Evolutionary conservation across 1,140 invertebrate species (phyloP), one percentile per base, ranked within the genome.

Genomic region (Gerris buenoi): DNA sequence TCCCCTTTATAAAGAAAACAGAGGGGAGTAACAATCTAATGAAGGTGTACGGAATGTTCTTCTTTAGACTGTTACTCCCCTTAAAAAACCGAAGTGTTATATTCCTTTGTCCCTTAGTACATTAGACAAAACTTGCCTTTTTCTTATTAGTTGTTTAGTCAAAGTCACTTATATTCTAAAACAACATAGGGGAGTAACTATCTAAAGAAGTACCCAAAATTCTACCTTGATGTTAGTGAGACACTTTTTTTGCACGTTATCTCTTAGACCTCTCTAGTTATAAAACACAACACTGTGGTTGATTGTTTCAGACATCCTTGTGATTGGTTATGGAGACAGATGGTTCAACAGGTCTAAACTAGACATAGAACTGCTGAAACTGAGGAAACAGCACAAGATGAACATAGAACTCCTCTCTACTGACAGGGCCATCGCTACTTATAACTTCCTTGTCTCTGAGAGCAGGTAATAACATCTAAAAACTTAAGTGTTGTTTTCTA

Each of bases 381-480:
- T 83, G 66, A 76, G 86, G 46, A 76, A 75, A 46, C 81, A 83
- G 25, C 73, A 82, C 27, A 80, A 80, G 69, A 84, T 91, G 22
- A 82, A 77, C 68, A 72, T 86, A 2, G 91, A 95, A 79, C 80
- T 93, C 68, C 72, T 91, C 23, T 80, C 86, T 2, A 88, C 88
- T 27, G 82, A 88, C 65, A 82, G 88, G 71, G 92, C 92, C 0
- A 85, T 86, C 71, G 75, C 88, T 5, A 89, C 88, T 1, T 95
- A 89, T 74, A 95, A 95, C 77, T 95, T 90, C 73, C 73, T 94
- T 2, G 88, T 46, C 33, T 46, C 33, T 18, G 33, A 46, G 33
- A 46, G 33, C 33, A 46, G 33, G 33, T 46, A 46, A 10, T 5
- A 46, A 46, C 33, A 10, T 46, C n/a, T n/a, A n/a, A n/a, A n/a